These are phyloP conservation scores for Thunnus albacares DNA, from an alignment of 2,797 vertebrate genomes.

Conservation along the genomic window DNA sequence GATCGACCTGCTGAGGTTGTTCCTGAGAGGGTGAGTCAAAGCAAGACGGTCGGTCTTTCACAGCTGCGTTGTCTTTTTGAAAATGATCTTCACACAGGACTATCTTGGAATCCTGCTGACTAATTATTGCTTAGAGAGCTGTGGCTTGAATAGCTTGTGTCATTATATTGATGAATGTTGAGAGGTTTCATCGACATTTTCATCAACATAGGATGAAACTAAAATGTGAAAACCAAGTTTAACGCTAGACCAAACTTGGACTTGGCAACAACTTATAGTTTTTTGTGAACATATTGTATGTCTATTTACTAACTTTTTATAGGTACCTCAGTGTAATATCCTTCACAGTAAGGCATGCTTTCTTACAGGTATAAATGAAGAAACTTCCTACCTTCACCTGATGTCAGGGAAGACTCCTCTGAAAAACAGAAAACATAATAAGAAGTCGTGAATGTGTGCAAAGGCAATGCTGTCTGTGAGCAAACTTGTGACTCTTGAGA, in stretches of 20 bases:
- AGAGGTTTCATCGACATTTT: slow-evolving; percentile 46
- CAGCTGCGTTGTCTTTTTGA: slow-evolving; percentile 40
- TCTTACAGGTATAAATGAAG: slow-evolving; percentile 1
- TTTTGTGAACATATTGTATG: background rate
- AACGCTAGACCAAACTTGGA: background rate
- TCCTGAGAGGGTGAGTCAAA: slow-evolving; percentile 78
- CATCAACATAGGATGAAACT: slow-evolving; percentile 20
- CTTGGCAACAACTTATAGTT: background rate
- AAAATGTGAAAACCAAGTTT: slow-evolving; percentile 18
- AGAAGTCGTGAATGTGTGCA: slow-evolving; percentile 23
- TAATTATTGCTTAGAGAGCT: slow-evolving; percentile 59
- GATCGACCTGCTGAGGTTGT: slow-evolving; percentile 59
- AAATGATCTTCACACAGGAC: slow-evolving; percentile 38
- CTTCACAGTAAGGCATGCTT: slow-evolving; percentile 5
- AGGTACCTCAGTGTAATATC: background rate
- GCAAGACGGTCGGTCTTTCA: slow-evolving; percentile 50
- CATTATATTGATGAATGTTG: slow-evolving; percentile 43
- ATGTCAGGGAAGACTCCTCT: slow-evolving; percentile 57
- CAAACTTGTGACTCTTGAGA: slow-evolving; percentile 34
- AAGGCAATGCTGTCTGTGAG: slow-evolving; percentile 24
- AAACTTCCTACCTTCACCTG: slow-evolving; percentile 67
- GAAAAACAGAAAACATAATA: slow-evolving; percentile 52
- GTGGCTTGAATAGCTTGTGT: slow-evolving; percentile 3
- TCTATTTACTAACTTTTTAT: slow-evolving; percentile 2
- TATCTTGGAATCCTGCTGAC: slow-evolving; percentile 42